A percentile compares a stretch with the other conserved stretches of the same genome.
Conservation (phyloP, 2,888 invertebrate species). For the Carabus problematicus region DNA sequence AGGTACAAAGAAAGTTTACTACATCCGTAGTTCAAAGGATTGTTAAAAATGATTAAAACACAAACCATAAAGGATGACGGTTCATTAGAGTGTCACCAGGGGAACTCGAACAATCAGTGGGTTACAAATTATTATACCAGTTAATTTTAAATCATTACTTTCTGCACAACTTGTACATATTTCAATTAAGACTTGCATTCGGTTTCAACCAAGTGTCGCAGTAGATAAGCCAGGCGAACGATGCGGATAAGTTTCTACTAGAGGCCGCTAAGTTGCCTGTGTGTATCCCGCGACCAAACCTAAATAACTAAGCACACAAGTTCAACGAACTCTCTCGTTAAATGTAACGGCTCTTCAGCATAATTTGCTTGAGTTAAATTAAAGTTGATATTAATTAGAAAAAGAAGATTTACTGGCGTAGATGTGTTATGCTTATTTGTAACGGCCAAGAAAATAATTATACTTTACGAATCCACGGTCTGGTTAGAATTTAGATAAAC, state of each 20-base stretch:
- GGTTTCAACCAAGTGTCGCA: conserved; percentile 23
- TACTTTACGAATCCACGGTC: no score
- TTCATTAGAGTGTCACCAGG: conserved; percentile 20
- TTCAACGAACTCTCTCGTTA: conserved; percentile 25
- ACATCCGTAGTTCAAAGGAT: conserved; percentile 35
- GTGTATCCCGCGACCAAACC: conserved; percentile 17
- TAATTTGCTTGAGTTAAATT: conserved; percentile 26
- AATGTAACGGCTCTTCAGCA: conserved; percentile 22
- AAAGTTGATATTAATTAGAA: conserved; percentile 1
- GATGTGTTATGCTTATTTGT: no score
- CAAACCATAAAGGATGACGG: conserved; percentile 34
- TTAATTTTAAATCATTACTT: conserved; percentile 21
- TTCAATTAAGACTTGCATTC: conserved; percentile 27
- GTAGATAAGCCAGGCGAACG: conserved; percentile 18
- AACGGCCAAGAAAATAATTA: no score
- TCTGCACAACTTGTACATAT: conserved; percentile 4
- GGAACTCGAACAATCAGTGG: conserved; percentile 15
- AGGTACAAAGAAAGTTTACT: conserved; percentile 37
- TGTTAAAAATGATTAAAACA: conserved; percentile 40
- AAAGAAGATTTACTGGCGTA: no score
- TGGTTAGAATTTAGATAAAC: no score
- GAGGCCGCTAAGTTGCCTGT: conserved; percentile 6
- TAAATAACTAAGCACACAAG: conserved; percentile 18
- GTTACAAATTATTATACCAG: conserved; percentile 27
- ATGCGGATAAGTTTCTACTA: background rate